These are phyloP conservation scores for Perodicticus potto DNA, from an alignment of 2,797 vertebrate species.

Conservation along the genomic window DNA sequence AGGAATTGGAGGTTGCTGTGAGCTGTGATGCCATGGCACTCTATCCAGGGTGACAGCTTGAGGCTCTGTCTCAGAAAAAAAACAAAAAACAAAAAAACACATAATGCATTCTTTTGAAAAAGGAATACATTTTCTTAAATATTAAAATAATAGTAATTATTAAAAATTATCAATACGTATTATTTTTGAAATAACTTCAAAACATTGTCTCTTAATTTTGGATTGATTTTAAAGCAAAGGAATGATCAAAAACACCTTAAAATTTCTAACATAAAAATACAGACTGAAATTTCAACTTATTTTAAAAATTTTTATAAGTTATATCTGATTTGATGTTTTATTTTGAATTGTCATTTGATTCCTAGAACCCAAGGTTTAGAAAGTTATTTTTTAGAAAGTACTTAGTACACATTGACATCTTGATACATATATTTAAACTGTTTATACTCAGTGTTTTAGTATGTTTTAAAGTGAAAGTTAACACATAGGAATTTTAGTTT, in stretches of 20 bases:
- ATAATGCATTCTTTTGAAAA: constrained; percentile 43
- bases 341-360: constrained; percentile 23
- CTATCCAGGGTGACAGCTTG: no score
- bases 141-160: constrained; percentile 25
- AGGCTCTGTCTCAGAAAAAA: no score
- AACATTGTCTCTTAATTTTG: background rate
- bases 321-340: constrained; percentile 38
- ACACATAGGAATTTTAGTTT: constrained; percentile 41
- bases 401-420: constrained; percentile 1
- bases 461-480: background rate
- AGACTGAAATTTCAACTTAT: constrained; percentile 8
- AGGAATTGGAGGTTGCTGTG: no score
- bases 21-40: no score
- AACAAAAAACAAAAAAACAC: background rate
- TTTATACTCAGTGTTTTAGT: background rate
- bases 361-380: background rate
- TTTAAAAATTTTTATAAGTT: constrained; percentile 31
- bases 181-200: constrained; percentile 25
- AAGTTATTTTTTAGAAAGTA: constrained; percentile 18
- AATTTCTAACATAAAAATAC: constrained; percentile 16
- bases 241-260: background rate
- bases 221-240: constrained; percentile 50
- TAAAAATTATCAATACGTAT: background rate
- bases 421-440: background rate
- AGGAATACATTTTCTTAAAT: constrained; percentile 43